phyloP scores from a whole-genome alignment of 2,888 invertebrate genomes.

The Leptarthrus brevirostris region DNA sequence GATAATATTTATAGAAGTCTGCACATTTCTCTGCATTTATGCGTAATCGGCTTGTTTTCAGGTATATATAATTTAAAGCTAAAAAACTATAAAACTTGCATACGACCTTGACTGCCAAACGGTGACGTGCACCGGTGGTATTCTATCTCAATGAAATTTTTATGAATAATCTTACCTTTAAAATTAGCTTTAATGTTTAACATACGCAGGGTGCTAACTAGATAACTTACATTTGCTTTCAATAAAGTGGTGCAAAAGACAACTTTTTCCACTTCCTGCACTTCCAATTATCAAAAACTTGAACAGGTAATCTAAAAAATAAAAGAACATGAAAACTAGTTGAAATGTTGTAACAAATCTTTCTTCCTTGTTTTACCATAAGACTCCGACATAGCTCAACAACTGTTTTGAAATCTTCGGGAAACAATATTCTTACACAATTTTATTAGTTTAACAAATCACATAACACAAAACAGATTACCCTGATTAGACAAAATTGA shows the following conservation, averaged over 20 bases:
- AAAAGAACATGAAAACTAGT: too few relatives aligned
- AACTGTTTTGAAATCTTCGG: not conserved
- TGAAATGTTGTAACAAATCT: not conserved
- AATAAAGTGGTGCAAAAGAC: slow-evolving; percentile 85
- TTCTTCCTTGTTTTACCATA: slow-evolving; percentile 32
- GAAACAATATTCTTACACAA: not conserved
- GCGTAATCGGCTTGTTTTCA: too few relatives aligned
- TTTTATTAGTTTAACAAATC: not conserved
- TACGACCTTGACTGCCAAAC: too few relatives aligned
- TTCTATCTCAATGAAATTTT: too few relatives aligned
- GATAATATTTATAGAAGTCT: too few relatives aligned
- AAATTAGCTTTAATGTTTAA: too few relatives aligned
- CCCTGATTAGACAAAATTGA: not conserved
- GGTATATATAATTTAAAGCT: too few relatives aligned
- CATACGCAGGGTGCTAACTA: too few relatives aligned
- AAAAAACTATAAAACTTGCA: too few relatives aligned
- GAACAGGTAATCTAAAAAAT: slow-evolving; percentile 83
- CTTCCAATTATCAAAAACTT: slow-evolving; percentile 88
- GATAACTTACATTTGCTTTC: slow-evolving; percentile 82
- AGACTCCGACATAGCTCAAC: slow-evolving; percentile 31
- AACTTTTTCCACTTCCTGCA: slow-evolving; percentile 86
- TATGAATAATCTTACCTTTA: too few relatives aligned
- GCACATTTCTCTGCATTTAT: too few relatives aligned
- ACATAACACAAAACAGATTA: not conserved
- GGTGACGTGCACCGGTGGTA: too few relatives aligned